Percentiles rank a stretch among this genome's conserved stretches.
These are phyloP conservation scores for Ancistrus triradiatus DNA, from an alignment of 2,113 vertebrate genomes.

Conservation along the genomic window DNA sequence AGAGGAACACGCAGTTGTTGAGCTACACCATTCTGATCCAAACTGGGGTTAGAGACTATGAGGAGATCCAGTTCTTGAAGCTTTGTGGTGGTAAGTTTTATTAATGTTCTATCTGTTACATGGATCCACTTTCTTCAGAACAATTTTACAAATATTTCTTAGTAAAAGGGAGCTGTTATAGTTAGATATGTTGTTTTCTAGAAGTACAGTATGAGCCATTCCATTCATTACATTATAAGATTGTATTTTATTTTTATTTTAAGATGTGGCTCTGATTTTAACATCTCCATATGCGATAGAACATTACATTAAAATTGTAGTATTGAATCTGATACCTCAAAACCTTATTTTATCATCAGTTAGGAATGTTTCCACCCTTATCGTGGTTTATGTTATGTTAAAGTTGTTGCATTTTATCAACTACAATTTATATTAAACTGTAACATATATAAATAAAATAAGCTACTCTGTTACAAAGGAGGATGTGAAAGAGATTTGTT, in stretches of 20 bases:
- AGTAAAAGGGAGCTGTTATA: background rate
- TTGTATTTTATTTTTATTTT: too few relatives aligned
- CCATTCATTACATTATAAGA: too few relatives aligned
- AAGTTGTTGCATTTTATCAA: background rate
- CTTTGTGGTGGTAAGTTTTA: constrained; percentile 60
- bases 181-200: background rate
- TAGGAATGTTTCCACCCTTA: too few relatives aligned
- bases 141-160: background rate
- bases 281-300: too few relatives aligned
- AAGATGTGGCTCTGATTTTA: too few relatives aligned
- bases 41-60: constrained; percentile 47
- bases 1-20: background rate
- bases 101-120: constrained; percentile 52
- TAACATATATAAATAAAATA: background rate
- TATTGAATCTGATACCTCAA: too few relatives aligned
- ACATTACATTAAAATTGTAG: too few relatives aligned
- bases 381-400: too few relatives aligned
- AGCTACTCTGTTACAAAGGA: constrained; percentile 39
- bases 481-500: constrained; percentile 54
- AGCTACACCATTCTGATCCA: constrained; percentile 2
- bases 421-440: background rate
- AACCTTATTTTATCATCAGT: too few relatives aligned
- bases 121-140: background rate
- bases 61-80: constrained; percentile 47
- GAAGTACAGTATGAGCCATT: too few relatives aligned